A percentile compares a stretch with the other conserved stretches of the same genome.
Evolutionary conservation across 1,140 invertebrate species (phyloP).

Genomic region (Drosophila persimilis): DNA sequence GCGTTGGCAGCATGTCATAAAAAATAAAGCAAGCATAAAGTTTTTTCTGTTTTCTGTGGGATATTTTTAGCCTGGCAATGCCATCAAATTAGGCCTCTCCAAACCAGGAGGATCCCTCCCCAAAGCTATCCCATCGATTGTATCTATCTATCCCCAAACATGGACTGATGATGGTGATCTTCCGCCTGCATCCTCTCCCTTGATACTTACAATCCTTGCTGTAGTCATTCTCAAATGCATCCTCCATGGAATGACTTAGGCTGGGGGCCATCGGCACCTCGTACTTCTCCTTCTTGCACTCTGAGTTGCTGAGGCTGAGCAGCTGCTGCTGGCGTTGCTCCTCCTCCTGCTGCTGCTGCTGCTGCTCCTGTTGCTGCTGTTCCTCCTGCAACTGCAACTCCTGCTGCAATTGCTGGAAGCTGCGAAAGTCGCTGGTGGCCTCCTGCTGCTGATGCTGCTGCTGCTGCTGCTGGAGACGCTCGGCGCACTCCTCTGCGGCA

Average conservation of each 20-base stretch:
- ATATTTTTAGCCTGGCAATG: constrained; percentile 48
- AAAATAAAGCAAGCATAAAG: constrained; percentile 39
- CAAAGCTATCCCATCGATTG: constrained; percentile 16
- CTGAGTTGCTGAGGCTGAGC: constrained; percentile 62
- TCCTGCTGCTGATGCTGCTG: constrained; percentile 35
- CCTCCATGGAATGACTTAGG: constrained; percentile 75
- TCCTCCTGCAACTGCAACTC: constrained; percentile 58
- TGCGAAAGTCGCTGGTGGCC: constrained; percentile 41
- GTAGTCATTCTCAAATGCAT: constrained; percentile 80
- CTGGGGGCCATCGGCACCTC: constrained; percentile 59
- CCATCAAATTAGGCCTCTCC: constrained; percentile 62
- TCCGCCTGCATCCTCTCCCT: too few relatives aligned
- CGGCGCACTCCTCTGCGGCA: constrained; percentile 47
- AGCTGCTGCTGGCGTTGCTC: constrained; percentile 49
- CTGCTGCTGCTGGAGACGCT: constrained; percentile 41
- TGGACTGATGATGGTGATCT: neutral
- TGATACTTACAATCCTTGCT: constrained; percentile 82
- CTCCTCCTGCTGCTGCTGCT: constrained; percentile 37
- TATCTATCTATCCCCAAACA: neutral
- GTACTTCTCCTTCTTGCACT: constrained; percentile 80
- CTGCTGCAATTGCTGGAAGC: constrained; percentile 61
- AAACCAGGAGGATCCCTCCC: constrained; percentile 36
- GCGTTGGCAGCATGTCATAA: constrained; percentile 47
- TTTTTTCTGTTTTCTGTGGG: constrained; percentile 1
- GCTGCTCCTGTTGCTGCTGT: constrained; percentile 44